A percentile compares a stretch with the other conserved stretches of the same genome.
Conservation (phyloP, 2,888 invertebrate genomes). For the Leptinotarsa peninsularis region DNA sequence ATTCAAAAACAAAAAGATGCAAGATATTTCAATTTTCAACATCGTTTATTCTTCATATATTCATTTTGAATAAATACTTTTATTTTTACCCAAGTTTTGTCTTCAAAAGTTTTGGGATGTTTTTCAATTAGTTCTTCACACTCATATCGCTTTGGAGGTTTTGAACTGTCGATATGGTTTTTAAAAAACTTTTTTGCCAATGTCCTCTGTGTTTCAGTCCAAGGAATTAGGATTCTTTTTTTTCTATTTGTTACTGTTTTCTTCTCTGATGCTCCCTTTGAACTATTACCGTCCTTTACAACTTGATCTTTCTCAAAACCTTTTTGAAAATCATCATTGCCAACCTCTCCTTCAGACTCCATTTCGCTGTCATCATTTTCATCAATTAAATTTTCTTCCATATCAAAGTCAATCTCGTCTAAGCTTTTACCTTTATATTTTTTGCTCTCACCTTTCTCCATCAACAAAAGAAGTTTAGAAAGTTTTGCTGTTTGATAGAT, state of each 20-base stretch:
- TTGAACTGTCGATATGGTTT: neutral
- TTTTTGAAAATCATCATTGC: neutral
- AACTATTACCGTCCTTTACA: too few species aligned
- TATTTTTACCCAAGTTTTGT: neutral
- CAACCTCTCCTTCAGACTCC: neutral
- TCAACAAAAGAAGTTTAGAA: conserved; percentile 39
- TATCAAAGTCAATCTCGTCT: conserved; percentile 42
- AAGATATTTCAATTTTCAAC: neutral
- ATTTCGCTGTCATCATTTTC: conserved; percentile 18
- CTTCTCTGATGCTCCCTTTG: neutral
- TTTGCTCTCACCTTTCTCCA: conserved; percentile 39
- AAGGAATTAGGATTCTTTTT: neutral
- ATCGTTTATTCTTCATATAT: neutral
- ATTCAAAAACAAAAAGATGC: too few species aligned
- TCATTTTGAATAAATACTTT: neutral
- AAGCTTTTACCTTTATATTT: conserved; percentile 41
- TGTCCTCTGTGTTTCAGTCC: neutral
- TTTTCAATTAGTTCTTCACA: neutral
- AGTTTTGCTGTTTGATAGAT: conserved; percentile 40
- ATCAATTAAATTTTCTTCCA: conserved; percentile 36
- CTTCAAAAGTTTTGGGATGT: neutral
- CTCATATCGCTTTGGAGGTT: neutral
- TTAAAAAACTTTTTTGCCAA: neutral
- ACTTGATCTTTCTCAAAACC: too few species aligned
- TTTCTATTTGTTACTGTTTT: neutral